These are phyloP conservation scores for Solen grandis DNA, from an alignment of 1,140 invertebrate species.

Conservation along the genomic window DNA sequence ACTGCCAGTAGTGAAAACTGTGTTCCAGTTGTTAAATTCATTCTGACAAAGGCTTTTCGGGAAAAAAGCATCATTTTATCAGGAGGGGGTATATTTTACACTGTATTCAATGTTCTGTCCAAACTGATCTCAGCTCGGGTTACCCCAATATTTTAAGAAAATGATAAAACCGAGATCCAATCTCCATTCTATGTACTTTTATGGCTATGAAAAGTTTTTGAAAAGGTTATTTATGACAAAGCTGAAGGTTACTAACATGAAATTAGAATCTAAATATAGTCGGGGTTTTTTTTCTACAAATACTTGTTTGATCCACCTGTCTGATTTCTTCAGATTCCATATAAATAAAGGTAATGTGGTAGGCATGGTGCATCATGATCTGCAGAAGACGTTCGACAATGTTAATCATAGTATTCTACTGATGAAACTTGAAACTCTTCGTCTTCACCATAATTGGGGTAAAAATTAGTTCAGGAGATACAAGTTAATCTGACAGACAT, in stretches of 20 bases:
- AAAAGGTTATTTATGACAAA: conserved; percentile 33
- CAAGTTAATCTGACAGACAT: conserved; percentile 18
- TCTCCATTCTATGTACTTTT: conserved; percentile 27
- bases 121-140: conserved; percentile 23
- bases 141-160: conserved; percentile 17
- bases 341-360: conserved; percentile 7
- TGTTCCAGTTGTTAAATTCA: no score
- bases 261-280: conserved; percentile 6
- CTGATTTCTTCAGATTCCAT: conserved; percentile 8
- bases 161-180: conserved; percentile 33
- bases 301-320: conserved; percentile 25
- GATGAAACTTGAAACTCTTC: conserved; percentile 3
- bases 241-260: conserved; percentile 4
- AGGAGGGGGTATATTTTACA: no score
- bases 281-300: conserved; percentile 31
- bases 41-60: no score
- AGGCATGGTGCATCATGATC: conserved; percentile 29
- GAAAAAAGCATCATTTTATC: no score
- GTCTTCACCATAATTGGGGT: background rate
- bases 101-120: background rate
- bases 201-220: conserved; percentile 20
- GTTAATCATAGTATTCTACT: conserved; percentile 20
- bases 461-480: background rate
- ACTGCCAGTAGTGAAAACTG: no score
- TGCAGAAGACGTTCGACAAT: conserved; percentile 21